Base-by-base conservation (phyloP, 2,113 vertebrate species). In the Hoplias malabaricus region DNA sequence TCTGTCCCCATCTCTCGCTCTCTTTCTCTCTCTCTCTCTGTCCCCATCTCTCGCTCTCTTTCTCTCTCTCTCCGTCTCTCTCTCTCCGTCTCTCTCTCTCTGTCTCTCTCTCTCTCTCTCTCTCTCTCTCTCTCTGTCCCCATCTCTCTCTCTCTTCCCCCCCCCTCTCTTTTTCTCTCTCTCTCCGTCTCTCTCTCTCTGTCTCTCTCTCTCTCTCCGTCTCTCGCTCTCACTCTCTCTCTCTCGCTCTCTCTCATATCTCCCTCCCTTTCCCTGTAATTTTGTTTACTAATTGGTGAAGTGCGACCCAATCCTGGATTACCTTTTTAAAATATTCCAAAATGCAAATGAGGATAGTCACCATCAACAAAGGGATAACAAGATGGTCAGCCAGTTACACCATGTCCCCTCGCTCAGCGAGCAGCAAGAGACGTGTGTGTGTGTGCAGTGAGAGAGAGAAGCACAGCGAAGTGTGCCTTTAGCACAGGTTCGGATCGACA, bases 361-460 rank as follows among this genome's bases (percentile, higher is more conserved):
- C 87, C 88, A 91, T 88, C 84, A 91, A 91, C 90, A 91, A 91
- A 89, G 84, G 88, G 88, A 90, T 90, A 91, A 90, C 90, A 90
- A 90, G 89, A 88, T 68, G 82, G 86, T 88, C 90, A 90, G 87
- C 89, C 91, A 91, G 91, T 92, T 91, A 90, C 87, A 85, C 78
- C 78, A 78, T 83, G 84, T 85, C 81, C 85, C 76, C 81, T 10
- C 29, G 63, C 27, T 80, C 56, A 56, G 48, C 31, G 50, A 27
- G 67, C 56, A 56, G 48, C 31, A 59, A 27, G 67, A 33, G 67
- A 48, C 54, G 57, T 65, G 66, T 23, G 80, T 50, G 27, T 66
- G 50, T 21, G 48, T 53, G 48, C 29, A n/a, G 56, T 33, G 57
- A 33, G 57, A 19, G 57, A 4, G 57, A 19, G 57, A 4, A 33